Percentiles rank a stretch among this genome's conserved stretches.
These are phyloP conservation scores for Drosophila micromelanica DNA, from an alignment of 1,140 invertebrate species.

Conservation along the genomic window DNA sequence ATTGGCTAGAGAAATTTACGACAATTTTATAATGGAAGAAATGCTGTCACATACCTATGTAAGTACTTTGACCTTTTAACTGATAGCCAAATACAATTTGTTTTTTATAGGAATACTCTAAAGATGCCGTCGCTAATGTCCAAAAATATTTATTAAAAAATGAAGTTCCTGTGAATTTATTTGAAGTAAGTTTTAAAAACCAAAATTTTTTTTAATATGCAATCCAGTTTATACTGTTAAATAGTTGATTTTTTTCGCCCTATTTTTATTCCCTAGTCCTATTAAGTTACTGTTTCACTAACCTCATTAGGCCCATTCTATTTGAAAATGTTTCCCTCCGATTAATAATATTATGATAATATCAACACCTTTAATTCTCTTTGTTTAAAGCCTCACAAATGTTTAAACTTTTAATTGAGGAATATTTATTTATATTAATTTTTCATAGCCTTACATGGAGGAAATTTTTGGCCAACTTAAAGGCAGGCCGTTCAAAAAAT, in stretches of 20 bases:
- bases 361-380: no score
- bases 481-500: slow-evolving; percentile 98
- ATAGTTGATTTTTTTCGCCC: no score
- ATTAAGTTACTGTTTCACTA: no score
- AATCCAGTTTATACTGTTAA: no score
- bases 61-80: slow-evolving; percentile 84
- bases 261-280: no score
- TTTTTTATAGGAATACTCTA: slow-evolving; percentile 94
- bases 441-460: slow-evolving; percentile 97
- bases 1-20: slow-evolving; percentile 98
- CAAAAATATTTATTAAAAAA: slow-evolving; percentile 99
- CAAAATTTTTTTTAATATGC: no score
- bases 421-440: slow-evolving; percentile 3
- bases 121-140: slow-evolving; percentile 97
- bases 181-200: slow-evolving; percentile 90
- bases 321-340: no score
- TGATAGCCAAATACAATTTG: neutral
- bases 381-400: no score
- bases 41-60: slow-evolving; percentile 98
- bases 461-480: slow-evolving; percentile 99
- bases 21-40: slow-evolving; percentile 99
- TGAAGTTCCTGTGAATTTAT: slow-evolving; percentile 97
- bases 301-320: no score
- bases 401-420: no score
- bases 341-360: no score